These are phyloP conservation scores for Bacillus rossius DNA, from an alignment of 1,140 invertebrate genomes.

Conservation along the genomic window DNA sequence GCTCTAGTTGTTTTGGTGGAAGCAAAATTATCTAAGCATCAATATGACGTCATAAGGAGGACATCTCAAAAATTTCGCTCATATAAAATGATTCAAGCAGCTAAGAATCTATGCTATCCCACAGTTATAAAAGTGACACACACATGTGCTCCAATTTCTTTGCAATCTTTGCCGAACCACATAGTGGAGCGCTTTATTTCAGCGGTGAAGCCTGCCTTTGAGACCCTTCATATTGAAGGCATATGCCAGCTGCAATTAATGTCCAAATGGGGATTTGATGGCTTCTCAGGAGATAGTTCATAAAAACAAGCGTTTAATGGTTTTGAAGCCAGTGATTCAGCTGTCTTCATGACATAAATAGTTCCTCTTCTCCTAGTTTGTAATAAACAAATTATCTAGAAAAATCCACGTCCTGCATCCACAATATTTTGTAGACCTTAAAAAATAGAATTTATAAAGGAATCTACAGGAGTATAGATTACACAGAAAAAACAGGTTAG, in stretches of 20 bases:
- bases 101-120: neutral
- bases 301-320: conserved; percentile 8
- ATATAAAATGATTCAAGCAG: neutral
- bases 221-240: conserved; percentile 1
- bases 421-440: conserved; percentile 19
- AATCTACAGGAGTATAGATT: conserved; percentile 12
- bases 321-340: neutral
- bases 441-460: conserved; percentile 20
- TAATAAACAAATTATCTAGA: conserved; percentile 13
- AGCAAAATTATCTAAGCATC: conserved; percentile 8
- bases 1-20: conserved; percentile 12
- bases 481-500: conserved; percentile 9
- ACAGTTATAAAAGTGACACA: conserved; percentile 10
- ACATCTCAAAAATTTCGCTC: conserved; percentile 9
- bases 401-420: conserved; percentile 16
- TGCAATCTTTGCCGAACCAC: conserved; percentile 15
- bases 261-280: conserved; percentile 13
- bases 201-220: neutral
- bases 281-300: neutral
- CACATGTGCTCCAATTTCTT: conserved; percentile 10
- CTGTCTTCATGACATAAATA: conserved; percentile 2
- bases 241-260: neutral
- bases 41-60: conserved; percentile 13
- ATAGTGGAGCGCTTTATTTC: conserved; percentile 12
- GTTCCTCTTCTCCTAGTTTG: conserved; percentile 1